Conservation (phyloP, 92 coral and sea anemone species). For the Phymanthus crucifer region DNA sequence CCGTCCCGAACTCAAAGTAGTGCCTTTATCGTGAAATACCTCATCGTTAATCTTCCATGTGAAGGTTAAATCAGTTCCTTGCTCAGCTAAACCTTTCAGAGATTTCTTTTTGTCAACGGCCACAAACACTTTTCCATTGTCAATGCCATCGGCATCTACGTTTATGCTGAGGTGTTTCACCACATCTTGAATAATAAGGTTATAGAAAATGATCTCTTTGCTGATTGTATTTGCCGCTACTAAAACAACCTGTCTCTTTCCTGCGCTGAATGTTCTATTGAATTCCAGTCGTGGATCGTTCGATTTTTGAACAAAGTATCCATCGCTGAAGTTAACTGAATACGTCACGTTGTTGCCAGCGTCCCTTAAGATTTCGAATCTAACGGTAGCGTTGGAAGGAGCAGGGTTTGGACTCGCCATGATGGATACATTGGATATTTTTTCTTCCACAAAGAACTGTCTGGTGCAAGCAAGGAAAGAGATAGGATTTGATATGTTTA, state of each 20-base stretch:
- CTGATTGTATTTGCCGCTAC: slow-evolving; percentile 63
- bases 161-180: slow-evolving; percentile 47
- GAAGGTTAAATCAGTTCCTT: slow-evolving; percentile 68
- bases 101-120: slow-evolving; percentile 39
- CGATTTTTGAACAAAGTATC: slow-evolving; percentile 47
- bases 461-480: slow-evolving; percentile 44
- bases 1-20: slow-evolving; percentile 31
- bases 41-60: slow-evolving; percentile 40
- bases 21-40: slow-evolving; percentile 34
- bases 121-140: slow-evolving; percentile 36
- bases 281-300: slow-evolving; percentile 41
- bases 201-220: slow-evolving; percentile 66
- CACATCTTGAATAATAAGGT: slow-evolving; percentile 74
- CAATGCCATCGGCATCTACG: slow-evolving; percentile 32
- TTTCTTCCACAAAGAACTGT: slow-evolving; percentile 67
- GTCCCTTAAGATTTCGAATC: slow-evolving; percentile 67
- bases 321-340: slow-evolving; percentile 76
- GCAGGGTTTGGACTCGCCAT: slow-evolving; percentile 83
- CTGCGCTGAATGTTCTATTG: slow-evolving; percentile 67
- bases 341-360: slow-evolving; percentile 74
- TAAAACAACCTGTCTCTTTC: slow-evolving; percentile 70
- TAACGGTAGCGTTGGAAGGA: slow-evolving; percentile 64
- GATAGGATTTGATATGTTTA: slow-evolving; percentile 78
- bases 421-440: slow-evolving; percentile 60
- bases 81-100: slow-evolving; percentile 37